Evolutionary conservation across 2,888 invertebrate species (phyloP).

Genomic region (Zonitis immaculata): DNA sequence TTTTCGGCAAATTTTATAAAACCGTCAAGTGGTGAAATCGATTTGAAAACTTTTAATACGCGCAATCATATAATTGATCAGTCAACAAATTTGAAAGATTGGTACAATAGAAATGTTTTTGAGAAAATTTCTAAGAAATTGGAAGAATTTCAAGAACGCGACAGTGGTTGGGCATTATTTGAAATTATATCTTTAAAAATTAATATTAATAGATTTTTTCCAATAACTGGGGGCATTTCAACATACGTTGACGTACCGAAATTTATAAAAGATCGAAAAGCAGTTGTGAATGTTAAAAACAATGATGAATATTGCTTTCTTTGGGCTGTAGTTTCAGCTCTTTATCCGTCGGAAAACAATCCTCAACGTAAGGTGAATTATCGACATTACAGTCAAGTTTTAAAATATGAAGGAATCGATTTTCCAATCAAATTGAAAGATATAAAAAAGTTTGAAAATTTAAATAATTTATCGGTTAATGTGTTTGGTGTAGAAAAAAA

Average conservation of each 20-base stretch:
- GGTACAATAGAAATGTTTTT: neutral
- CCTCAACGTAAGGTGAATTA: constrained; percentile 21
- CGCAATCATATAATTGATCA: too few species aligned
- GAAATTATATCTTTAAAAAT: constrained; percentile 3
- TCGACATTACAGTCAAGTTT: constrained; percentile 23
- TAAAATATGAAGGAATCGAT: constrained; percentile 26
- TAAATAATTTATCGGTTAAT: constrained; percentile 8
- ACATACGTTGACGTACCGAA: constrained; percentile 27
- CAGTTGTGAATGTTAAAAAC: constrained; percentile 9
- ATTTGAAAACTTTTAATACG: too few species aligned
- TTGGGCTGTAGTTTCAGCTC: constrained; percentile 27
- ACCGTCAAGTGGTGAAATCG: too few species aligned
- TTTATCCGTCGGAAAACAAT: constrained; percentile 19
- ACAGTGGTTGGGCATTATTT: neutral
- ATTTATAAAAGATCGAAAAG: constrained; percentile 23
- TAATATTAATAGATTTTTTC: constrained; percentile 28
- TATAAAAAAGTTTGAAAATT: constrained; percentile 11
- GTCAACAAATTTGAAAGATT: neutral
- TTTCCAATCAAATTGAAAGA: constrained; percentile 22
- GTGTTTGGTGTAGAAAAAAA: neutral
- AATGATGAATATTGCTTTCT: constrained; percentile 31
- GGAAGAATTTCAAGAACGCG: neutral
- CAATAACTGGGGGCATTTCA: constrained; percentile 19
- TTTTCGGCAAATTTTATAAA: too few species aligned
- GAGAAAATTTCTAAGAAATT: neutral